phyloP scores from a whole-genome alignment of 1,140 invertebrate genomes.

The Cyclina sinensis region DNA sequence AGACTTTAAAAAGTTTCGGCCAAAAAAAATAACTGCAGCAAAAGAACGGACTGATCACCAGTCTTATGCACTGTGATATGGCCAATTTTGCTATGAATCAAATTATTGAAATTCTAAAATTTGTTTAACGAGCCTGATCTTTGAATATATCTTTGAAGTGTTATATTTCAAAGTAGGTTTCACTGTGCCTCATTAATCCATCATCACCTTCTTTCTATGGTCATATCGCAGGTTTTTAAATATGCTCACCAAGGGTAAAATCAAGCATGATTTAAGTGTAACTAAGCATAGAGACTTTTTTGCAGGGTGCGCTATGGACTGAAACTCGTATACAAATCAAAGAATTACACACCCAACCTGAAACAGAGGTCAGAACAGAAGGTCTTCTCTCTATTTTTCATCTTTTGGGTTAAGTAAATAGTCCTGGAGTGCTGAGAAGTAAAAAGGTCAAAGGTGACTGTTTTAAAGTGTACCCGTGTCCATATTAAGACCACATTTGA shows the following conservation, averaged over 20 bases:
- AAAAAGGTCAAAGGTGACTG: constrained; percentile 45
- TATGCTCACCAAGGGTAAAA: constrained; percentile 37
- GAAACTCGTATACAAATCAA: constrained; percentile 25
- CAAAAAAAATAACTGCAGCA: no score
- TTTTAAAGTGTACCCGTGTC: constrained; percentile 52
- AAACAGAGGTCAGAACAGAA: constrained; percentile 20
- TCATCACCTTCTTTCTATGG: constrained; percentile 29
- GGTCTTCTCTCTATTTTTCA: constrained; percentile 6
- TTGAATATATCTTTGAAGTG: constrained; percentile 42
- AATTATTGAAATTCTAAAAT: not conserved
- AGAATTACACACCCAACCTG: not conserved
- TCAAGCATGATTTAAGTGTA: constrained; percentile 37
- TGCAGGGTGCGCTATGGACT: not conserved
- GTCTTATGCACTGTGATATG: not conserved
- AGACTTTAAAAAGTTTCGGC: no score
- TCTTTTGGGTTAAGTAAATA: constrained; percentile 19
- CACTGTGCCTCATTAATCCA: constrained; percentile 30
- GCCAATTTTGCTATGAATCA: not conserved
- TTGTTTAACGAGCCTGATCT: not conserved
- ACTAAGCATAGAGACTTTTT: constrained; percentile 16
- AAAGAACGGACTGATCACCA: no score
- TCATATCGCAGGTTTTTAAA: not conserved
- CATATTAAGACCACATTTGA: constrained; percentile 60
- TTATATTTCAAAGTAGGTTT: constrained; percentile 43
- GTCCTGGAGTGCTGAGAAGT: constrained; percentile 32